A percentile compares a stretch with the other conserved stretches of the same genome.
Conservation (phyloP, 2,113 vertebrate species). For the Bufo gargarizans region DNA sequence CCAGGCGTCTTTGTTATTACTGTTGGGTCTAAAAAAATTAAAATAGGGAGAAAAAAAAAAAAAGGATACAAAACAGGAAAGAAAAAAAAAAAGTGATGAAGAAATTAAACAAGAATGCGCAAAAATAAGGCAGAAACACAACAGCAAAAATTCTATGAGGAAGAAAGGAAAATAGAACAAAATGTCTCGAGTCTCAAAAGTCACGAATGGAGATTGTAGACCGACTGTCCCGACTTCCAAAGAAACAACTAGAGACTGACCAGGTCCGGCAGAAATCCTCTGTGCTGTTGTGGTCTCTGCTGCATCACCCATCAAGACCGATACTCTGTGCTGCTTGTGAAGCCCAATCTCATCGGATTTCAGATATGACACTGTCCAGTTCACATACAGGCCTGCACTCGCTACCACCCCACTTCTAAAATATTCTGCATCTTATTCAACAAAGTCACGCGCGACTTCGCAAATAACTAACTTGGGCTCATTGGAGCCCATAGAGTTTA, state of each 20-base stretch:
- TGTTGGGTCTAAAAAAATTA: slow-evolving; percentile 77
- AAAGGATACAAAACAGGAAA: slow-evolving; percentile 17
- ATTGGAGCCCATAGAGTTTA: too few relatives aligned
- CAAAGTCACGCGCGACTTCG: too few relatives aligned
- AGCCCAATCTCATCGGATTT: too few relatives aligned
- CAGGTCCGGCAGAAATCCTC: background rate
- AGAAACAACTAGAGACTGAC: too few relatives aligned
- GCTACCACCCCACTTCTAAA: too few relatives aligned
- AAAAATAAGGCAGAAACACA: background rate
- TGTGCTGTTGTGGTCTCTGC: background rate
- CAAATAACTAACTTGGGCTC: too few relatives aligned
- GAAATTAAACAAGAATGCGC: slow-evolving; percentile 29
- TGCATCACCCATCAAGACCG: too few relatives aligned
- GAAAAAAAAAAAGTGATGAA: slow-evolving; percentile 28
- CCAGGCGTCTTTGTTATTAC: slow-evolving; percentile 91
- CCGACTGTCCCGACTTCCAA: background rate
- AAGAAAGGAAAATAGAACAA: background rate
- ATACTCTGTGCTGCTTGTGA: background rate
- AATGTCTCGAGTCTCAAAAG: background rate
- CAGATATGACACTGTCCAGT: too few relatives aligned
- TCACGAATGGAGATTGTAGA: background rate
- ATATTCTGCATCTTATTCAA: too few relatives aligned
- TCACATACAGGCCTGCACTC: too few relatives aligned
- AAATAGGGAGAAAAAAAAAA: slow-evolving; percentile 26
- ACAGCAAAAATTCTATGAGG: background rate